phyloP scores from a whole-genome alignment of 2,113 vertebrate species.

The Ciconia boyciana region DNA sequence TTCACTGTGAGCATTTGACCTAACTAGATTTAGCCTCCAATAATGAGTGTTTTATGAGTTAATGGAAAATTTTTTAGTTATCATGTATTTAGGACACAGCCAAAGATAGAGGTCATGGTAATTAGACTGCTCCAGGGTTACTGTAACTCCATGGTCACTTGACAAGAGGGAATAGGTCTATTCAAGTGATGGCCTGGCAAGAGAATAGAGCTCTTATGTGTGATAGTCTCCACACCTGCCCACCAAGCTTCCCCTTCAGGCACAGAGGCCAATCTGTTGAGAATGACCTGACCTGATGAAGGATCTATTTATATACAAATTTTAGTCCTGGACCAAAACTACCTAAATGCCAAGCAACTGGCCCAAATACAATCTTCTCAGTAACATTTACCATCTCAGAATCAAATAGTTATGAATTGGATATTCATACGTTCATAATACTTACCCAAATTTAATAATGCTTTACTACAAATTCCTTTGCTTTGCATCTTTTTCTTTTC shows the following conservation, averaged over 20 bases:
- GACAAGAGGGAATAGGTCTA: slow-evolving; percentile 14
- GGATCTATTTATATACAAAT: slow-evolving; percentile 3
- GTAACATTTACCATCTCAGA: not conserved
- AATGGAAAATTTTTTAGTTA: slow-evolving; percentile 50
- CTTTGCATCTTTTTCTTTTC: not conserved
- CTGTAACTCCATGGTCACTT: slow-evolving; percentile 25
- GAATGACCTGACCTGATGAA: slow-evolving; percentile 25
- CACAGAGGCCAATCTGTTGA: slow-evolving; percentile 54
- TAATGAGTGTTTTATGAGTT: not conserved
- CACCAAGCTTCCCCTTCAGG: slow-evolving; percentile 46
- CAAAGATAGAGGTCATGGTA: slow-evolving; percentile 56
- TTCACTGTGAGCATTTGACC: not conserved
- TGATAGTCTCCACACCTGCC: not conserved
- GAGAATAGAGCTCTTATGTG: not conserved
- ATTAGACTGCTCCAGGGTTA: slow-evolving; percentile 63
- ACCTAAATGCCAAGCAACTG: not conserved
- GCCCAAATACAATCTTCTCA: not conserved
- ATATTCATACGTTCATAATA: not conserved
- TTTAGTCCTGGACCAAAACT: not conserved
- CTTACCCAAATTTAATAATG: not conserved
- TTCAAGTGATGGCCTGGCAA: slow-evolving; percentile 28
- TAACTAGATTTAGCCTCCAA: not conserved
- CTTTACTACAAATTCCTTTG: not conserved
- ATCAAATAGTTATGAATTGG: not conserved
- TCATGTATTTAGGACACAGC: slow-evolving; percentile 52